Evolutionary conservation across 1,140 invertebrate species (phyloP), one percentile per base, ranked within the genome.

Genomic region (Bombus cullumanus): DNA sequence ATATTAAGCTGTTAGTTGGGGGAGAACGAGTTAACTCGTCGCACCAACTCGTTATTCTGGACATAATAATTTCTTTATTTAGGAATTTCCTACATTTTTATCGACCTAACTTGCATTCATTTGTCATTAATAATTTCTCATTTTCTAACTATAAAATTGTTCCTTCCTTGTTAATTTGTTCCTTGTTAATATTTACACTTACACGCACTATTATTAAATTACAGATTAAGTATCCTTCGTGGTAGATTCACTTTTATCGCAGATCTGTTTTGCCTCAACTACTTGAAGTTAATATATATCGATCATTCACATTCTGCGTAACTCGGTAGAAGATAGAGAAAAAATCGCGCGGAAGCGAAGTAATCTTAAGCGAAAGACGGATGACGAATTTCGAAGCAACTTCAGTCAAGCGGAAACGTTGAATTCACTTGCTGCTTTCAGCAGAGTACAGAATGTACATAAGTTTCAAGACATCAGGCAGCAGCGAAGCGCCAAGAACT

Each of bases 341-440:
- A 37, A 68, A 59, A 15, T 22, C 9, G n/a, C 15, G 47, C 22
- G 37, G 53, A 28, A 86, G 59, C 66, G n/a, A 68, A 88, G 78
- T 89, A 78, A 86, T 75, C 53, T 28, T 18, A n/a, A 64, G n/a
- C 43, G n/a, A 59, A 39, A 64, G 57, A 86, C n/a, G 53, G 47
- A 64, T 18, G 53, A 68, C 66, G 73, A 83, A 86, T 89, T 89
- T 62, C 37, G 5, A 84, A 72, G 47, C 57, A 86, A 89, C 78
- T 89, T 82, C 69, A 59, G 81, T 84, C 31, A 73, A 59, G 59
- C 68, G 31, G 41, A 80, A 82, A 66, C 57, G 13, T 39, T 66
- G 66, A 78, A 85, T 68, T 81, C 80, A 79, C 62, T 85, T 66
- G 39, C 57, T 76, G 76, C 39, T 39, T 39, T n/a, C 25, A 10